Conservation (phyloP, 2,797 vertebrate species). For the Momotus momota region DNA sequence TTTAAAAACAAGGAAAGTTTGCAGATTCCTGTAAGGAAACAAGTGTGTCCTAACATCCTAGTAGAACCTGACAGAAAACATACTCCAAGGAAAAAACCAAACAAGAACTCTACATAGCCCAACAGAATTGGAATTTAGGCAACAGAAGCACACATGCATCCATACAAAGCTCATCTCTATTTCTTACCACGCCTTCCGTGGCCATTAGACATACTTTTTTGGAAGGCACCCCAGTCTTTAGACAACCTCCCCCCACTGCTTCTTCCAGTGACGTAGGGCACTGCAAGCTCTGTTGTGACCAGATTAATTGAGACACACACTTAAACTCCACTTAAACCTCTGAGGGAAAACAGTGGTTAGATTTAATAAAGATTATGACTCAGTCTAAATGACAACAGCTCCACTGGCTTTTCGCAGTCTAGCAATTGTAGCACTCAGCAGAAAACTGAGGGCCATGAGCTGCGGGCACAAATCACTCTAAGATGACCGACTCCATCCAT, state of each 20-base stretch:
- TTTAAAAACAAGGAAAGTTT: not conserved
- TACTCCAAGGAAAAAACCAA: not conserved
- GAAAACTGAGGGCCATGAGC: not conserved
- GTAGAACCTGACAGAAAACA: not conserved
- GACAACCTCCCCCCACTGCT: not conserved
- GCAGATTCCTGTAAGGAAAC: not conserved
- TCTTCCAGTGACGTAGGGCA: not conserved
- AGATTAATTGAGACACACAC: not conserved
- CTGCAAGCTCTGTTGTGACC: not conserved
- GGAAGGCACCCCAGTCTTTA: not conserved
- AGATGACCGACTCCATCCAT: accelerated
- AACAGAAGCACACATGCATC: not conserved
- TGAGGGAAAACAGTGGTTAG: not conserved
- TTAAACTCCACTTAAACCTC: not conserved
- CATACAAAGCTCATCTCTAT: not conserved
- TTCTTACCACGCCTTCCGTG: not conserved
- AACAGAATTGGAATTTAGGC: not conserved
- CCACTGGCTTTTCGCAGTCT: not conserved
- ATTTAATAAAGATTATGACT: not conserved
- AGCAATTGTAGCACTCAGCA: not conserved
- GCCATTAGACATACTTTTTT: not conserved
- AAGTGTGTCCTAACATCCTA: not conserved
- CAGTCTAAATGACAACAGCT: not conserved
- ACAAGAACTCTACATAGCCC: not conserved
- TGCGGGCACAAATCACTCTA: not conserved